Percentiles rank a stretch among this genome's conserved stretches.
Evolutionary conservation across 2,113 vertebrate genomes (phyloP).

Genomic region (Peromyscus californicus): DNA sequence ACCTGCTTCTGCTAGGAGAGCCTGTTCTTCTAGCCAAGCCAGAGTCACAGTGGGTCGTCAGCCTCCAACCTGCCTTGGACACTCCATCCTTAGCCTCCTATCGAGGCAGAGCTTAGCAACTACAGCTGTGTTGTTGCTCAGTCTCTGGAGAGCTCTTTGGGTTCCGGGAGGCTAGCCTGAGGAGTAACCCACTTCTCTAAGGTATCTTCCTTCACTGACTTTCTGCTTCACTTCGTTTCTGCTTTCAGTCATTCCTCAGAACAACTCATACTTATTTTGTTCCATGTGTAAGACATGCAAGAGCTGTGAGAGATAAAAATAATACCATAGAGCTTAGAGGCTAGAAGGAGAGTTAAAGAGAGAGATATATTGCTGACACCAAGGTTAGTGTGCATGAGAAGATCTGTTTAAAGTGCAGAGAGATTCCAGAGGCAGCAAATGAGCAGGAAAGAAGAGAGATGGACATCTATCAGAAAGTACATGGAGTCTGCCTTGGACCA

Average conservation of each 20-base stretch:
- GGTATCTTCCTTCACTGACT: not conserved
- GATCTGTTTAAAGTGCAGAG: not conserved
- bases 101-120: not conserved
- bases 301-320: not conserved
- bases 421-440: not conserved
- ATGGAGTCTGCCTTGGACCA: not conserved
- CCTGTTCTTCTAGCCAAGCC: not conserved
- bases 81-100: not conserved
- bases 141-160: not conserved
- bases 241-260: not conserved
- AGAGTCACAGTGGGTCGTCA: not conserved
- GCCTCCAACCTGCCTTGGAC: fast-evolving
- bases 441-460: not conserved
- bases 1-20: not conserved
- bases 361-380: not conserved
- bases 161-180: not conserved
- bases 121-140: not conserved
- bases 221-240: not conserved
- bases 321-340: not conserved
- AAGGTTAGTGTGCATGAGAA: not conserved
- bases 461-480: not conserved
- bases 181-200: not conserved
- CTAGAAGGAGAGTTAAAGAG: not conserved
- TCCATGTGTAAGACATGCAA: not conserved
- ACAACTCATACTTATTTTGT: not conserved